Conservation (phyloP, 1,140 invertebrate genomes). For the Oscheius sp. region DNA sequence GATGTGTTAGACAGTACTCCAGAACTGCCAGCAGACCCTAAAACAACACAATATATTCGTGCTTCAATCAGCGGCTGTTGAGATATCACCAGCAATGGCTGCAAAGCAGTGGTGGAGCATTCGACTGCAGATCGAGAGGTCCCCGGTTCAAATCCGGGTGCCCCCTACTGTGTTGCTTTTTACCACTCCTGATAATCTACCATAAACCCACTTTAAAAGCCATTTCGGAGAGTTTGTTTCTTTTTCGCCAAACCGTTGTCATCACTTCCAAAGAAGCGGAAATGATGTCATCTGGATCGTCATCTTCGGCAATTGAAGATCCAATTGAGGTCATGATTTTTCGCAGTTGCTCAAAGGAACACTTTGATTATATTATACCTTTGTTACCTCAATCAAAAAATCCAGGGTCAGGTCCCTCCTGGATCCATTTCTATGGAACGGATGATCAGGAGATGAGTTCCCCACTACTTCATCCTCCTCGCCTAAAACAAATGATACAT, state of each 20-base stretch:
- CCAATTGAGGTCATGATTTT: not conserved
- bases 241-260: not conserved
- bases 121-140: conserved; percentile 55
- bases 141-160: conserved; percentile 66
- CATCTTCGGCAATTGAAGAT: not conserved
- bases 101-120: too few species aligned
- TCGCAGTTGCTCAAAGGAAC: not conserved
- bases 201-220: not conserved
- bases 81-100: too few species aligned
- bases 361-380: not conserved
- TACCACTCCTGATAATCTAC: not conserved
- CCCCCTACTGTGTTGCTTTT: conserved; percentile 39
- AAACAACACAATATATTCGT: too few species aligned
- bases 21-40: conserved; percentile 27
- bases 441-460: too few species aligned
- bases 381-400: not conserved
- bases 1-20: conserved; percentile 39
- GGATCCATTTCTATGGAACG: too few species aligned
- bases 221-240: not conserved
- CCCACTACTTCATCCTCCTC: too few species aligned
- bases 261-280: not conserved
- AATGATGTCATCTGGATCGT: not conserved
- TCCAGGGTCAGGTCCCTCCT: too few species aligned
- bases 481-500: too few species aligned
- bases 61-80: too few species aligned